Percentiles rank a stretch among this genome's conserved stretches.
Conservation (phyloP, 2,113 vertebrate genomes). For the Falcunculus frontatus region DNA sequence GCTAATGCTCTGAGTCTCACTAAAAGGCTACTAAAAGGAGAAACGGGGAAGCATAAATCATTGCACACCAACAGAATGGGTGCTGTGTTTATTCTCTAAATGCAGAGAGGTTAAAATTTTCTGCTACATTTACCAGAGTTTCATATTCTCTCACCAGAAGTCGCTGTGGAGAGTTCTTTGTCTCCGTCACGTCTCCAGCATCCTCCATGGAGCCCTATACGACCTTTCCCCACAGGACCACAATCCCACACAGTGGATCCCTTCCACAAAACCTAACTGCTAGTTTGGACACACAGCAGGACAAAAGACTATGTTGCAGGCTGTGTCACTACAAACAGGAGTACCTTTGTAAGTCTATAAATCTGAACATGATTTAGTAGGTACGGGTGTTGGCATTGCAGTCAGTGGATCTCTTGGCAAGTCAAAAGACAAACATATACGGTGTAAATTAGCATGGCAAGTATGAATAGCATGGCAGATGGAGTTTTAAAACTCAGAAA, state of each 20-base stretch:
- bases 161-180: rapidly evolving
- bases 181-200: rapidly evolving
- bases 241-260: rapidly evolving
- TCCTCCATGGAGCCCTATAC: neutral
- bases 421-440: neutral
- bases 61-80: neutral
- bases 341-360: neutral
- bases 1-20: rapidly evolving
- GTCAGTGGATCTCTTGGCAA: neutral
- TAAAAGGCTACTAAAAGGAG: neutral
- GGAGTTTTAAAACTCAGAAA: neutral
- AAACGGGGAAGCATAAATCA: neutral
- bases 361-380: neutral
- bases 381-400: rapidly evolving
- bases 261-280: rapidly evolving
- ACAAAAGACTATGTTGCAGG: neutral
- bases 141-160: neutral
- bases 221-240: rapidly evolving
- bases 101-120: neutral
- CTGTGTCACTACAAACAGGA: neutral
- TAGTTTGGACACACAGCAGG: rapidly evolving
- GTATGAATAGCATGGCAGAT: neutral
- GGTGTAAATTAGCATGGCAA: neutral
- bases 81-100: neutral
- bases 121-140: neutral